phyloP scores from a whole-genome alignment of 2,113 vertebrate species.

The Atherinomorus stipes region DNA sequence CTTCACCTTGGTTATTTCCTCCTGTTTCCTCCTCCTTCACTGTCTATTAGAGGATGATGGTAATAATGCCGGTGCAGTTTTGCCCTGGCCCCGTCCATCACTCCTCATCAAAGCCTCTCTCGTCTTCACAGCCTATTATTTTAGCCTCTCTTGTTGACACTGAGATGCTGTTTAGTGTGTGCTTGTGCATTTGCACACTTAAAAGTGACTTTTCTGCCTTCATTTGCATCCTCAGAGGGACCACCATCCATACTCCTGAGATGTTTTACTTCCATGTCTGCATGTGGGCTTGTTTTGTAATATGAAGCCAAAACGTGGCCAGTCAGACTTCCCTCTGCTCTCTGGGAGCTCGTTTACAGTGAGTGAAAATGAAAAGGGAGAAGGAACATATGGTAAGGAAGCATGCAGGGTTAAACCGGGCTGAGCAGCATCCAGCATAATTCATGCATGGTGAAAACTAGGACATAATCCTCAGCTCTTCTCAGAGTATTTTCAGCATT shows the following conservation, averaged over 20 bases:
- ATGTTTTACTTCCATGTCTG: constrained; percentile 47
- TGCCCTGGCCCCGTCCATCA: constrained; percentile 48
- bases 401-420: constrained; percentile 29
- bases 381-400: constrained; percentile 14
- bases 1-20: constrained; percentile 20
- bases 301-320: constrained; percentile 28
- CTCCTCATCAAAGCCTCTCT: constrained; percentile 72
- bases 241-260: constrained; percentile 17
- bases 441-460: constrained; percentile 63
- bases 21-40: constrained; percentile 45
- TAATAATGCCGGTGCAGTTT: constrained; percentile 39
- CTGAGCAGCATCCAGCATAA: constrained; percentile 39
- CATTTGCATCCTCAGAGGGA: constrained; percentile 62
- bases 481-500: constrained; percentile 36
- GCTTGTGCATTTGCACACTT: constrained; percentile 22
- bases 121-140: constrained; percentile 67
- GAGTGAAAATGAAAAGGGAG: constrained; percentile 32
- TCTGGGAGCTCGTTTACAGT: constrained; percentile 25
- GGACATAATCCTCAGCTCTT: constrained; percentile 58
- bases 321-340: constrained; percentile 34
- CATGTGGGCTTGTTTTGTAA: not conserved
- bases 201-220: constrained; percentile 52
- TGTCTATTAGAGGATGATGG: constrained; percentile 30
- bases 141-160: constrained; percentile 60
- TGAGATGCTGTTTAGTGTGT: constrained; percentile 43